Evolutionary conservation across 2,888 invertebrate species (phyloP).

Genomic region (Gari tellinella): DNA sequence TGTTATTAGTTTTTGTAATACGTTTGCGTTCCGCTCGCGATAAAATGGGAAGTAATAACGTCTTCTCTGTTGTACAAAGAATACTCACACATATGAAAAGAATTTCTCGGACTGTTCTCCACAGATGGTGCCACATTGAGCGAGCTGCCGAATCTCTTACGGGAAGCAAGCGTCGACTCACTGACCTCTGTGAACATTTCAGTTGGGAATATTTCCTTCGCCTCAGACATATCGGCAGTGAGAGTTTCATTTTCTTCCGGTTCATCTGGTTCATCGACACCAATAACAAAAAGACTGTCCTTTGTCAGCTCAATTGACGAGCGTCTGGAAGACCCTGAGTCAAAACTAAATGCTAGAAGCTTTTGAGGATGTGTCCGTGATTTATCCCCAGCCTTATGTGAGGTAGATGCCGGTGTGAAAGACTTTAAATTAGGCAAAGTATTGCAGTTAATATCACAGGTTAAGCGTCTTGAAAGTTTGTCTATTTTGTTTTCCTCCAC

Average conservation of each 20-base stretch:
- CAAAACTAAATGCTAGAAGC: slow-evolving; percentile 50
- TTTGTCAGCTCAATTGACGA: slow-evolving; percentile 52
- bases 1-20: too few relatives aligned
- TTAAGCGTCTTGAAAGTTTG: too few relatives aligned
- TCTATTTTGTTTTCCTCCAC: slow-evolving; percentile 31
- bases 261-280: not conserved
- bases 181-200: slow-evolving; percentile 60
- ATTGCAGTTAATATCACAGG: not conserved
- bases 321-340: slow-evolving; percentile 30
- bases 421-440: not conserved
- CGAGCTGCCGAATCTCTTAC: slow-evolving; percentile 59
- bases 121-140: slow-evolving; percentile 55
- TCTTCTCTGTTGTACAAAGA: too few relatives aligned
- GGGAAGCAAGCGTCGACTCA: slow-evolving; percentile 54
- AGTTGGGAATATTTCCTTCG: slow-evolving; percentile 46
- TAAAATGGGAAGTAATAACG: too few relatives aligned
- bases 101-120: slow-evolving; percentile 47
- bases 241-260: not conserved
- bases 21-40: too few relatives aligned
- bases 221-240: slow-evolving; percentile 8
- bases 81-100: slow-evolving; percentile 29
- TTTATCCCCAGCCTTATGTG: not conserved
- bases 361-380: slow-evolving; percentile 37
- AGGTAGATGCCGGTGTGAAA: not conserved
- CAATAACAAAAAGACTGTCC: slow-evolving; percentile 36